These are phyloP conservation scores for Opisthograptis luteolata DNA, from an alignment of 2,888 invertebrate species.

Conservation along the genomic window DNA sequence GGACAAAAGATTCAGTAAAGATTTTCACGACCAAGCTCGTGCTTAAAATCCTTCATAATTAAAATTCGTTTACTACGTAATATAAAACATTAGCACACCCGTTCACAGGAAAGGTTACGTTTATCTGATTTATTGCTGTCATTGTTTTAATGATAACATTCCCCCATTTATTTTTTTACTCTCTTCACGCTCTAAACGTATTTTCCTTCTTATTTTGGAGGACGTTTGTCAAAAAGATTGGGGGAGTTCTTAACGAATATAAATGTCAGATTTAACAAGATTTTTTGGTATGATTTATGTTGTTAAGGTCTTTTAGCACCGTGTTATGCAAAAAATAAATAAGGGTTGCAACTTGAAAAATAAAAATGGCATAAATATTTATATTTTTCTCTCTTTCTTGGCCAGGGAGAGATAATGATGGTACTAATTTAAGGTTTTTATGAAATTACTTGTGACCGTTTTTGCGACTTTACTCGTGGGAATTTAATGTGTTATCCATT, in stretches of 20 bases:
- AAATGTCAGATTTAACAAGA: conserved; percentile 44
- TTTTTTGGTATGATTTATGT: conserved; percentile 40
- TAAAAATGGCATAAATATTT: too few species aligned
- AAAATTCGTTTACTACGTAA: conserved; percentile 34
- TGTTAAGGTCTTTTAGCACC: neutral
- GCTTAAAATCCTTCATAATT: conserved; percentile 21
- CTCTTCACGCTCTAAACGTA: conserved; percentile 54
- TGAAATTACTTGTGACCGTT: too few species aligned
- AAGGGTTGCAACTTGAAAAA: too few species aligned
- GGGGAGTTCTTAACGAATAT: conserved; percentile 56
- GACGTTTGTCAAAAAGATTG: conserved; percentile 65
- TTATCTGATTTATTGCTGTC: conserved; percentile 66
- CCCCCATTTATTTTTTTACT: conserved; percentile 54
- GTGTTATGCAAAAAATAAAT: too few species aligned
- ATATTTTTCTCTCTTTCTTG: too few species aligned
- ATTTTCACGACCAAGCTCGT: conserved; percentile 14
- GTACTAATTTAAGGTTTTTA: too few species aligned
- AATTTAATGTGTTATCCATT: too few species aligned
- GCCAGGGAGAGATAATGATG: too few species aligned
- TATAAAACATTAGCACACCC: conserved; percentile 57
- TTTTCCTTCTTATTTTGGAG: conserved; percentile 58
- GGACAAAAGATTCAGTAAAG: conserved; percentile 23
- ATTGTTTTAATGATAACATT: conserved; percentile 67
- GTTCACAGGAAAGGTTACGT: conserved; percentile 59
- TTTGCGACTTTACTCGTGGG: too few species aligned